A percentile compares a stretch with the other conserved stretches of the same genome.
phyloP scores from a whole-genome alignment of 2,888 invertebrate genomes.

The Lordiphosa fenestrarum region DNA sequence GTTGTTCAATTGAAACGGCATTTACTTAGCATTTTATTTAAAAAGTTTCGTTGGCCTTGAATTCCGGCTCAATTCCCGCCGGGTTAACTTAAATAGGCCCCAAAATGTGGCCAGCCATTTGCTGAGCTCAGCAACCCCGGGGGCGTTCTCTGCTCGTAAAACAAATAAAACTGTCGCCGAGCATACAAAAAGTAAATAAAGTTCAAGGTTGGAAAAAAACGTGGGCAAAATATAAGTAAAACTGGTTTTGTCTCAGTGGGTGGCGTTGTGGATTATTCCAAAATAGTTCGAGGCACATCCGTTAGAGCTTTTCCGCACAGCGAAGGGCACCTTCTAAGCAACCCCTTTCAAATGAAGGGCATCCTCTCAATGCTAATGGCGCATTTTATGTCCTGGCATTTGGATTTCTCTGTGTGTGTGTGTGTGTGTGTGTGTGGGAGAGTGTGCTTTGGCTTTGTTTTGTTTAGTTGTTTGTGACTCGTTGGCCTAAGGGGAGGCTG shows the following conservation, averaged over 20 bases:
- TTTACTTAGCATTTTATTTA: neutral
- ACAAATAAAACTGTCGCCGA: constrained; percentile 59
- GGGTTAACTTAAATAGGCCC: constrained; percentile 53
- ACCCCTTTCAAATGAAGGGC: constrained; percentile 28
- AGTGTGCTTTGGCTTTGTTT: constrained; percentile 26
- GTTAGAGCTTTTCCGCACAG: constrained; percentile 66
- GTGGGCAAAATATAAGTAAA: constrained; percentile 20
- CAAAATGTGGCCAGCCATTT: constrained; percentile 46
- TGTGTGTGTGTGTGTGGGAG: constrained; percentile 40
- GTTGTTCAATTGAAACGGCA: constrained; percentile 17
- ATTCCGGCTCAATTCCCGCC: constrained; percentile 50
- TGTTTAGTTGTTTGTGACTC: constrained; percentile 17
- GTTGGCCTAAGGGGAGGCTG: constrained; percentile 9
- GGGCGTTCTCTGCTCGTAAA: constrained; percentile 40
- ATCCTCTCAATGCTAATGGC: constrained; percentile 59
- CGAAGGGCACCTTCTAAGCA: constrained; percentile 18
- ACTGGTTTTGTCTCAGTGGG: constrained; percentile 33
- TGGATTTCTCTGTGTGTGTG: constrained; percentile 48
- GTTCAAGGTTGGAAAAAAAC: constrained; percentile 44
- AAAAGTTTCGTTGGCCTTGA: neutral
- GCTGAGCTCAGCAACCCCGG: constrained; percentile 47
- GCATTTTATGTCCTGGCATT: constrained; percentile 64
- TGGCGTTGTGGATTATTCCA: constrained; percentile 60
- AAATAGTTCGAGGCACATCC: constrained; percentile 66
- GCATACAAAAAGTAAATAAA: constrained; percentile 48